These are phyloP conservation scores for Drosophila azteca DNA, from an alignment of 1,140 invertebrate species.

Conservation along the genomic window DNA sequence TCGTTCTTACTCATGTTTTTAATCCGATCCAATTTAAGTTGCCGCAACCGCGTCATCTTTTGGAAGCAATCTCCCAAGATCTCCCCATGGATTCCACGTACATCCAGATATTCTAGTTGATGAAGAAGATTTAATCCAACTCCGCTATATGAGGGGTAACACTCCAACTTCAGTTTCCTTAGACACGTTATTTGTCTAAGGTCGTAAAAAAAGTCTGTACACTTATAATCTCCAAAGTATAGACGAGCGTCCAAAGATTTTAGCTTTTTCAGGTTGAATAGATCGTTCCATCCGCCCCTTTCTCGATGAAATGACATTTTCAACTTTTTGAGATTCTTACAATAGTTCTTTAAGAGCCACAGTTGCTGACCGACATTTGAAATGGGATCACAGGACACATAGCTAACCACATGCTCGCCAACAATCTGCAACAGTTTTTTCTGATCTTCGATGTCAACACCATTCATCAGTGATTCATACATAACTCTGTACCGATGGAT, in stretches of 20 bases:
- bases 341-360: constrained; percentile 5
- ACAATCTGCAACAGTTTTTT: constrained; percentile 17
- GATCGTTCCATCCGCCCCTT: background rate
- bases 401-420: constrained; percentile 15
- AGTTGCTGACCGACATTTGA: background rate
- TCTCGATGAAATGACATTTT: background rate
- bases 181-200: constrained; percentile 6
- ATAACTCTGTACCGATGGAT: background rate
- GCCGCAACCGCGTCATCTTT: constrained; percentile 10
- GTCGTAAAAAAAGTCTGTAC: background rate
- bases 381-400: constrained; percentile 14
- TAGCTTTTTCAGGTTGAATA: constrained; percentile 1
- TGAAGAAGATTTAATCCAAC: background rate
- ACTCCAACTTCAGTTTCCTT: constrained; percentile 7
- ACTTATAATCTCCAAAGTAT: background rate
- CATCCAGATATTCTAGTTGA: constrained; percentile 21
- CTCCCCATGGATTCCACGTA: background rate
- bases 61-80: constrained; percentile 6
- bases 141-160: background rate
- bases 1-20: background rate
- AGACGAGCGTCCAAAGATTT: constrained; percentile 11
- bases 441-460: constrained; percentile 3
- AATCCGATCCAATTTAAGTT: constrained; percentile 14
- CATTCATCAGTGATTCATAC: background rate
- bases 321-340: background rate